A percentile compares a stretch with the other conserved stretches of the same genome.
Conservation (phyloP, 2,888 invertebrate genomes). For the Caenorhabditis wallacei region DNA sequence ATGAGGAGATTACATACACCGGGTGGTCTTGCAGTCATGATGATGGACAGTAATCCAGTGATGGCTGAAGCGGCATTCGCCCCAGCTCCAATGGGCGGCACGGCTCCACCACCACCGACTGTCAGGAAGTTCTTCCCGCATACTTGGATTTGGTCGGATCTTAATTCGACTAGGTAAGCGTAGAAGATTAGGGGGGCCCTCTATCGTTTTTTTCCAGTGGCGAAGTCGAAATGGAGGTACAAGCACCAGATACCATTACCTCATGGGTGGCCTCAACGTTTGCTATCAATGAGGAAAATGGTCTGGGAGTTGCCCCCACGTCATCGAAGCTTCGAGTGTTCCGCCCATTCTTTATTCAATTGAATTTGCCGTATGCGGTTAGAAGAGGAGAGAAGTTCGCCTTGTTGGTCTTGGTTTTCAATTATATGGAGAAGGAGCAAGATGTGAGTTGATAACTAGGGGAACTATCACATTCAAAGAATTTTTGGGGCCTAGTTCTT, state of each 20-base stretch:
- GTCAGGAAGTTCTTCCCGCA: conserved; percentile 80
- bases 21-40: conserved; percentile 47
- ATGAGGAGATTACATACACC: conserved; percentile 22
- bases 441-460: conserved; percentile 79
- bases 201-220: no score
- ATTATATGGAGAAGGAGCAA: conserved; percentile 89
- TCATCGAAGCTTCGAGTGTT: conserved; percentile 87
- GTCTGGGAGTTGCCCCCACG: conserved; percentile 88
- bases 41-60: conserved; percentile 44
- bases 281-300: conserved; percentile 89
- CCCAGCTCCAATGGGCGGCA: conserved; percentile 20
- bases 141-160: conserved; percentile 76
- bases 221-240: conserved; percentile 86
- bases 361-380: conserved; percentile 92
- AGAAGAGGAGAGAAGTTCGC: conserved; percentile 93
- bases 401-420: conserved; percentile 87
- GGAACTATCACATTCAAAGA: no score
- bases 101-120: conserved; percentile 45
- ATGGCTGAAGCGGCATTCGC: conserved; percentile 49
- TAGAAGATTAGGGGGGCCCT: no score
- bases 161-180: conserved; percentile 46
- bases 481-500: no score
- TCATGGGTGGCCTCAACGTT: conserved; percentile 92
- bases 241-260: conserved; percentile 90
- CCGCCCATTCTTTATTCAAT: conserved; percentile 90